Evolutionary conservation across 2,113 vertebrate genomes (phyloP), one percentile per base, ranked within the genome.

Genomic region (Telmatochromis brichardi): DNA sequence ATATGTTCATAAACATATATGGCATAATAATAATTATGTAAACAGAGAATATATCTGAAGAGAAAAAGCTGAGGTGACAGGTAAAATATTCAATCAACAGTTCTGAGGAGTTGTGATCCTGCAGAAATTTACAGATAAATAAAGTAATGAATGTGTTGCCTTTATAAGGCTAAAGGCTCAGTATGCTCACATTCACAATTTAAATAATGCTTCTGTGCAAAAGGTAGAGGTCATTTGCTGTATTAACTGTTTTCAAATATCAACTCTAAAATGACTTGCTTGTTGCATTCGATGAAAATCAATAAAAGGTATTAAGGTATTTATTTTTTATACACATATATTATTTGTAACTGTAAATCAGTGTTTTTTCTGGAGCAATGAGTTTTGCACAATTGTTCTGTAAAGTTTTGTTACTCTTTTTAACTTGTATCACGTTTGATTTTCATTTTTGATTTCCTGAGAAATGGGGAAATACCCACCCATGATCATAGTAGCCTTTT

Each of bases 141-240:
- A 19, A 31, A 76, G 10, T 17, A 31, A 17, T 31, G 7, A 45
- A 26, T 73, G 0, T 17, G 2, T 26, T 42, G 21, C 2, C 3
- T 4, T 73, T 73, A 0, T 12, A 0, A 76, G 0, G 40, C 23
- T 28, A 0, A 50, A 76, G 15, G 0, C 23, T 76, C 26, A 12
- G 23, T 47, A 5, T 76, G 42, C 6, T 50, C 42, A 47, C 23
- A 0, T 47, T 47, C 42, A 76, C 42, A 19, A 4, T 47, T 76
- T 11, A 17, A 76, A 31, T 50, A 76, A 19, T 0, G 42, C 42
- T 76, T 47, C 9, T 5, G 23, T 47, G 10, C 14, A 76, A 73
- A 26, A 76, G 68, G 21, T 11, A 28, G 40, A 47, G 21, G 37
- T 73, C 2, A 45, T 23, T 71, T 40, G 13, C 21, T 73, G 65